Evolutionary conservation across 2,113 vertebrate genomes (phyloP).

Genomic region (Dendropsophus ebraccatus): DNA sequence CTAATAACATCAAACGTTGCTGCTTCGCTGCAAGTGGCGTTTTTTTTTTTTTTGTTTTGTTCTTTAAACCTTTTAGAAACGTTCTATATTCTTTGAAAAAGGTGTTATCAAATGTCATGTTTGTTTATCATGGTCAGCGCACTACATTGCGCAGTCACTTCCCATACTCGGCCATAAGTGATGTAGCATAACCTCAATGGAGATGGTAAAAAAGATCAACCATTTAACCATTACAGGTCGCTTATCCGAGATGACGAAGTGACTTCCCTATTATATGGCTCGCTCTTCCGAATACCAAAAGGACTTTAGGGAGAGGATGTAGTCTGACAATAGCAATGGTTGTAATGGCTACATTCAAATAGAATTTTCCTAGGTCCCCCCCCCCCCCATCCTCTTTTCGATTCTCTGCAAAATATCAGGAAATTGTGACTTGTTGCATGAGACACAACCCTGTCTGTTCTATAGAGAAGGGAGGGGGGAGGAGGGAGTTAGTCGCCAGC

Average conservation of each 20-base stretch:
- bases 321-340: neutral
- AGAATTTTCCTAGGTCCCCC: no score
- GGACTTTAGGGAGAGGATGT: neutral
- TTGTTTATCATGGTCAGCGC: neutral
- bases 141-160: neutral
- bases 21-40: constrained; percentile 18
- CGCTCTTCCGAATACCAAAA: neutral
- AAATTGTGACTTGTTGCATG: no score
- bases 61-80: constrained; percentile 1
- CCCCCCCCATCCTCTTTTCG: no score
- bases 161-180: neutral
- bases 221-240: neutral
- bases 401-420: no score
- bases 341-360: neutral
- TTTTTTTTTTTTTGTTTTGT: neutral
- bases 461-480: no score
- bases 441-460: no score
- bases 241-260: neutral
- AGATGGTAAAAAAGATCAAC: neutral
- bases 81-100: neutral
- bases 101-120: constrained; percentile 12
- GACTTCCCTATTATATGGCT: neutral
- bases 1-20: constrained; percentile 54
- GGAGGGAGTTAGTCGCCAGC: no score
- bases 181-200: neutral